Evolutionary conservation across 2,888 invertebrate genomes (phyloP).

Genomic region (Crematogaster levior): DNA sequence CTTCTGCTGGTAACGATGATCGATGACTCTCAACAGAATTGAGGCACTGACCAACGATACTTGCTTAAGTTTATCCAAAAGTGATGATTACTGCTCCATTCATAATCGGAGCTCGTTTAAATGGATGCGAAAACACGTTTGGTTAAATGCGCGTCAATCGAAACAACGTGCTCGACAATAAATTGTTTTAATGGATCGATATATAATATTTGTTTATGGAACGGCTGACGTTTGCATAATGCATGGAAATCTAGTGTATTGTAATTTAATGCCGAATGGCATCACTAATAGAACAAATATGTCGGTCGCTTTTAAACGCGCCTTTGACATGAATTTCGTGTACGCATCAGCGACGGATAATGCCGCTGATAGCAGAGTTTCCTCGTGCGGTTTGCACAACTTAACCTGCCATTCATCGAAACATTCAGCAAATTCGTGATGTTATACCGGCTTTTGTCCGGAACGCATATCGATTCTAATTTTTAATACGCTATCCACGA

Average conservation of each 20-base stretch:
- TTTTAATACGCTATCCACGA: neutral
- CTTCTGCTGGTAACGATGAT: conserved; percentile 27
- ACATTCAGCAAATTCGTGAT: neutral
- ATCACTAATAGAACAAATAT: conserved; percentile 69
- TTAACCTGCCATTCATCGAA: conserved; percentile 12
- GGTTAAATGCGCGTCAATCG: conserved; percentile 13
- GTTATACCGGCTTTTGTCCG: neutral
- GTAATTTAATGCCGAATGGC: conserved; percentile 73
- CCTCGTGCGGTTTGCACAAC: conserved; percentile 39
- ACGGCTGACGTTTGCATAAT: conserved; percentile 67
- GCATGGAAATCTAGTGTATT: conserved; percentile 67
- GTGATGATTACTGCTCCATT: conserved; percentile 28
- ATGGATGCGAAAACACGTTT: conserved; percentile 19
- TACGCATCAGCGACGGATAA: conserved; percentile 56
- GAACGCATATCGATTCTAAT: neutral
- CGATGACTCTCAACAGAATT: conserved; percentile 17
- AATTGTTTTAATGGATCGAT: conserved; percentile 69
- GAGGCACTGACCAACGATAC: neutral
- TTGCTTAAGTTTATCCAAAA: conserved; percentile 15
- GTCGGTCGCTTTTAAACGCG: conserved; percentile 35
- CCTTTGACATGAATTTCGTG: conserved; percentile 41
- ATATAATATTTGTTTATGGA: conserved; percentile 52
- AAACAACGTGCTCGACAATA: conserved; percentile 53
- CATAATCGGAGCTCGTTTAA: conserved; percentile 26
- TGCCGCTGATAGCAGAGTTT: conserved; percentile 59